Evolutionary conservation across 1,140 invertebrate genomes (phyloP).

Genomic region (Cyclargus thomasi): DNA sequence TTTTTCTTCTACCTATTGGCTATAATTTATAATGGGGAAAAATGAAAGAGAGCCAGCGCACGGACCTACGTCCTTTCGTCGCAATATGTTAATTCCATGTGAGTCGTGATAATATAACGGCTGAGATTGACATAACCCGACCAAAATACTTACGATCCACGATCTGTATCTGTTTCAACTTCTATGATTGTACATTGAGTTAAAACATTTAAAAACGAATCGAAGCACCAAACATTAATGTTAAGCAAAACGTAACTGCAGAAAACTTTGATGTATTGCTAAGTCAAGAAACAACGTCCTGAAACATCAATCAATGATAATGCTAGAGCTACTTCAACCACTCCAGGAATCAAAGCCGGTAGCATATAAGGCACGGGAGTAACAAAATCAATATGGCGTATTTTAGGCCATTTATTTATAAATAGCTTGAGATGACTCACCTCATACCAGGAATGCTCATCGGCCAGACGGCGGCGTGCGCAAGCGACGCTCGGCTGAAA

Average conservation of each 20-base stretch:
- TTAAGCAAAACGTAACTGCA: no score
- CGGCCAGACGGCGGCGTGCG: constrained; percentile 46
- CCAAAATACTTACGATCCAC: no score
- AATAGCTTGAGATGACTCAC: constrained; percentile 60
- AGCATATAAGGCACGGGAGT: not conserved
- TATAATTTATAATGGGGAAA: no score
- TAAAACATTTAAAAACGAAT: not conserved
- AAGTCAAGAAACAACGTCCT: not conserved
- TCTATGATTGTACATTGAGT: no score
- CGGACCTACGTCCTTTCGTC: no score
- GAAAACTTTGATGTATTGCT: no score
- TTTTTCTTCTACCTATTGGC: no score
- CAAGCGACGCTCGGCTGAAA: constrained; percentile 56
- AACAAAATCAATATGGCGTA: not conserved
- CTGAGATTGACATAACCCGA: no score
- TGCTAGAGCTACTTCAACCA: not conserved
- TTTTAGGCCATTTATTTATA: constrained; percentile 31
- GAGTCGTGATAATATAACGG: no score
- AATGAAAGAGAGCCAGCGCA: no score
- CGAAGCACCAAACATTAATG: not conserved
- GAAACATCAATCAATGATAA: not conserved
- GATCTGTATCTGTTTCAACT: no score
- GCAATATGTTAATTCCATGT: no score
- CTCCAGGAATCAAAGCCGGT: not conserved
- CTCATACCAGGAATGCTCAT: constrained; percentile 67